phyloP scores from a whole-genome alignment of 2,797 vertebrate species.

The Potorous gilbertii region DNA sequence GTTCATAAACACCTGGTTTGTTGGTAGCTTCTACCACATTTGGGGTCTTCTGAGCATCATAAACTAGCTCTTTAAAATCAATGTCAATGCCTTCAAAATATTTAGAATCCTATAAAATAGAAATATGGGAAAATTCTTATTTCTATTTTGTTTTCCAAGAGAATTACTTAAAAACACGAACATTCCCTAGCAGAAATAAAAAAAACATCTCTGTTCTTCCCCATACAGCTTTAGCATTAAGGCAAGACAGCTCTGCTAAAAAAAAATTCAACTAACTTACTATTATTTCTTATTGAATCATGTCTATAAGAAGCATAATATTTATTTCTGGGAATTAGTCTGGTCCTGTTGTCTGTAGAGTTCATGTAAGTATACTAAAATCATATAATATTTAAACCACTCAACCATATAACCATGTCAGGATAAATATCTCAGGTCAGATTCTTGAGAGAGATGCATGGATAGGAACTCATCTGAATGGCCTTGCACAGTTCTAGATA shows the following conservation, averaged over 20 bases:
- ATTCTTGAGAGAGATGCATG: not conserved
- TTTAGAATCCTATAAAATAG: conserved; percentile 89
- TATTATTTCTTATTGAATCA: not conserved
- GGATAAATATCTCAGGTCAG: not conserved
- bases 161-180: not conserved
- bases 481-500: not conserved
- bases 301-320: not conserved
- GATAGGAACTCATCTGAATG: not conserved
- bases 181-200: not conserved
- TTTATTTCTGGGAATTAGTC: not conserved
- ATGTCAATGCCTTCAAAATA: conserved; percentile 93
- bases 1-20: conserved; percentile 89
- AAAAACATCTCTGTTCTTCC: not conserved
- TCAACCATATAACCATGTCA: not conserved
- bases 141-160: not conserved
- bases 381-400: not conserved
- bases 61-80: conserved; percentile 93
- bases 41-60: conserved; percentile 88
- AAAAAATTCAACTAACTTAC: not conserved
- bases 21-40: conserved; percentile 95
- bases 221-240: not conserved
- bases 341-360: not conserved
- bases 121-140: conserved; percentile 19
- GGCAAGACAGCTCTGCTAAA: not conserved
- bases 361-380: not conserved